A percentile compares a stretch with the other conserved stretches of the same genome.
Conservation (phyloP, 2,888 invertebrate species). For the Danaus chrysippus region DNA sequence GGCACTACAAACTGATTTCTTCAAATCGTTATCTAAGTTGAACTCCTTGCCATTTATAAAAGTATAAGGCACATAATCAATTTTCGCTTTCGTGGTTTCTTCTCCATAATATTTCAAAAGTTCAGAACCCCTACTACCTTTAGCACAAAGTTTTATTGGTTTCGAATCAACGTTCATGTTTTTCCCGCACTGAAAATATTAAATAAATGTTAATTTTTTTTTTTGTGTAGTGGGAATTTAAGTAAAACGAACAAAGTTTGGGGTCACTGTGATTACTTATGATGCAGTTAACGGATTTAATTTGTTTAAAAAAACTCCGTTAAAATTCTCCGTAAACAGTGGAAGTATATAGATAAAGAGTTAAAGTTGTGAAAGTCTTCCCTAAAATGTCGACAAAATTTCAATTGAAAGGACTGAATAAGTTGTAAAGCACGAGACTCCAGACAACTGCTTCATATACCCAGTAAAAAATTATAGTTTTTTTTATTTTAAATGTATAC, state of each 20-base stretch:
- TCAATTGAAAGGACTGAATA: no score
- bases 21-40: not conserved
- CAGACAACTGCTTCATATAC: no score
- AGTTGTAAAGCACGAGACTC: no score
- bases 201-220: not conserved
- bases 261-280: no score
- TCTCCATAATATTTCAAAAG: conserved; percentile 32
- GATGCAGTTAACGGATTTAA: no score
- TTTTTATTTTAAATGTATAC: not conserved
- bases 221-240: no score
- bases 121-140: conserved; percentile 25
- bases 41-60: conserved; percentile 28
- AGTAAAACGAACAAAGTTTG: no score
- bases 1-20: not conserved
- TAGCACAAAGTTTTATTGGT: conserved; percentile 79
- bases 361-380: conserved; percentile 16
- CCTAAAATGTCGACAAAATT: conserved; percentile 26
- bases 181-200: conserved; percentile 29
- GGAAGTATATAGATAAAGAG: no score
- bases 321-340: no score
- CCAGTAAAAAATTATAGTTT: no score
- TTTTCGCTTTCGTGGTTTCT: conserved; percentile 28
- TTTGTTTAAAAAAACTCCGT: no score
- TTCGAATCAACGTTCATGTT: conserved; percentile 19
- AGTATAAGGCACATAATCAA: conserved; percentile 31